Percentiles rank a stretch among this genome's conserved stretches.
These are phyloP conservation scores for Auanema sp. DNA, from an alignment of 2,888 invertebrate genomes.

Conservation along the genomic window DNA sequence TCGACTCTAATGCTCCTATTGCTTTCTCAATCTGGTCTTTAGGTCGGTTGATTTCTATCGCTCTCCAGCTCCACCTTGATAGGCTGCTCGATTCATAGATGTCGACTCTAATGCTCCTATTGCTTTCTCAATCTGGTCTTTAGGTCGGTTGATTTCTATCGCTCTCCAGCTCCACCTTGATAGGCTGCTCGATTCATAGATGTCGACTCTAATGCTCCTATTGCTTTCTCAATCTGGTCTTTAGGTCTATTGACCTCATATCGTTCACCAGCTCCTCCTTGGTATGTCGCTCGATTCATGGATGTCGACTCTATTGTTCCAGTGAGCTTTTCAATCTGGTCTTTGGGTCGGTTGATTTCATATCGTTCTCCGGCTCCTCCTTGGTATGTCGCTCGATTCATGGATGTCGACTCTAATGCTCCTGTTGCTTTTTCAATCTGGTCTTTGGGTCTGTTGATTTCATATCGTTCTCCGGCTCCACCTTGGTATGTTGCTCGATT, in stretches of 20 bases:
- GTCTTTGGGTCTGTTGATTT: constrained; percentile 8
- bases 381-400: not conserved
- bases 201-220: not conserved
- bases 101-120: not conserved
- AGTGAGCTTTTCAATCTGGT: not conserved
- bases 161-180: constrained; percentile 6
- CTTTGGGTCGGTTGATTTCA: constrained; percentile 3
- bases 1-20: too few relatives aligned
- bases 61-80: too few relatives aligned
- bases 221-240: constrained; percentile 4
- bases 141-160: not conserved
- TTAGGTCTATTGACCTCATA: not conserved
- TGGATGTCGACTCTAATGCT: not conserved
- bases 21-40: too few relatives aligned
- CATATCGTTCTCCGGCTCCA: constrained; percentile 3
- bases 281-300: not conserved
- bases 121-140: constrained; percentile 2
- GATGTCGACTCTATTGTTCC: not conserved
- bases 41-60: too few relatives aligned
- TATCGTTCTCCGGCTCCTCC: constrained; percentile 5
- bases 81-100: too few relatives aligned
- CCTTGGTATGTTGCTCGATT: not conserved
- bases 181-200: not conserved
- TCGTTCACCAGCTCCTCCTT: constrained; percentile 6
- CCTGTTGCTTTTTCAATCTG: constrained; percentile 6